phyloP scores from a whole-genome alignment of 2,888 invertebrate species.

The Sthenelais limicola region DNA sequence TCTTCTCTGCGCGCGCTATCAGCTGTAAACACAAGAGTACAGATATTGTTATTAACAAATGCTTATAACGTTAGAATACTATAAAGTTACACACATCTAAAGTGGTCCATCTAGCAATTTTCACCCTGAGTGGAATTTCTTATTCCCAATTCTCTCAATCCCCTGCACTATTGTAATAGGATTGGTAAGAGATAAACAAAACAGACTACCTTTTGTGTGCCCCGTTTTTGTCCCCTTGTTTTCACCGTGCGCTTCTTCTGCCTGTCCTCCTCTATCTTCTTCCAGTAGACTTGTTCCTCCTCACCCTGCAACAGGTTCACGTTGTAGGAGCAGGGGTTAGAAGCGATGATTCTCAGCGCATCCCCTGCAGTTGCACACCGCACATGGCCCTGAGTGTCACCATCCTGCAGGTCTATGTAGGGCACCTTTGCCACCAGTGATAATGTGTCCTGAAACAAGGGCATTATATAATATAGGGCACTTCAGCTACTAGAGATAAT shows the following conservation, averaged over 20 bases:
- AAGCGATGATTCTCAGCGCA: slow-evolving; percentile 72
- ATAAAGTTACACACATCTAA: no score
- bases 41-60: neutral
- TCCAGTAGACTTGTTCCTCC: slow-evolving; percentile 86
- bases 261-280: slow-evolving; percentile 80
- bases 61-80: no score
- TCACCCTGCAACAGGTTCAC: slow-evolving; percentile 62
- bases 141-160: neutral
- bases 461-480: neutral
- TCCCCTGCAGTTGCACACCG: slow-evolving; percentile 75
- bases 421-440: slow-evolving; percentile 75
- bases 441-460: slow-evolving; percentile 11
- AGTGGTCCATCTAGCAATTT: no score
- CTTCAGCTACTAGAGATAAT: no score
- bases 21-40: neutral
- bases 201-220: slow-evolving; percentile 54
- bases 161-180: neutral
- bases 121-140: neutral
- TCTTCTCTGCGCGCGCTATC: slow-evolving; percentile 30
- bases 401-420: slow-evolving; percentile 86
- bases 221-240: slow-evolving; percentile 58
- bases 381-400: slow-evolving; percentile 78
- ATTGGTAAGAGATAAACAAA: neutral
- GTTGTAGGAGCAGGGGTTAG: neutral
- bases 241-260: slow-evolving; percentile 73